Conservation (phyloP, 1,140 invertebrate genomes). For the Armadillidium nasatum region DNA sequence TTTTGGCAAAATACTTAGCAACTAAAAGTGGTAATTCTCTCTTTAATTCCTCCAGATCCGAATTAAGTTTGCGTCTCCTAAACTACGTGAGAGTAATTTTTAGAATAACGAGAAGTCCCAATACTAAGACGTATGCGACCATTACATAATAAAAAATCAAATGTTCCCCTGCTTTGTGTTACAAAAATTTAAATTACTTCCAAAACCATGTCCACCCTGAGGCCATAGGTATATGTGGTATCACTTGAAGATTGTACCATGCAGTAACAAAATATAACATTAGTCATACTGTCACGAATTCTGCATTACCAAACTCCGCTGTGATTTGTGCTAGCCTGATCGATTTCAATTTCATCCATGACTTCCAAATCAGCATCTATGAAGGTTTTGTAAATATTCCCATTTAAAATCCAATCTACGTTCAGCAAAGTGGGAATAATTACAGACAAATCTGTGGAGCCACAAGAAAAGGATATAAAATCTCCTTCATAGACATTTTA, state of each 20-base stretch:
- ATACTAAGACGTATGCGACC: background rate
- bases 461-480: background rate
- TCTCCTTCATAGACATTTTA: background rate
- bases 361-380: background rate
- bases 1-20: background rate
- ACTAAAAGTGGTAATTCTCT: background rate
- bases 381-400: background rate
- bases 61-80: background rate
- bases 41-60: background rate
- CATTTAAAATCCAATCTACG: background rate
- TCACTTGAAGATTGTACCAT: background rate
- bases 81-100: background rate
- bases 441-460: background rate
- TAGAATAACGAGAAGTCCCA: background rate
- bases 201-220: background rate
- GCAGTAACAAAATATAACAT: background rate
- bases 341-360: background rate
- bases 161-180: background rate
- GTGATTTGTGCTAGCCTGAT: background rate
- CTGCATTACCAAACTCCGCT: background rate
- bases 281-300: background rate
- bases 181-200: background rate
- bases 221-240: background rate
- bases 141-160: background rate
- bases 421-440: background rate